phyloP scores from a whole-genome alignment of 2,888 invertebrate species.

The Dinocampus coccinellae region DNA sequence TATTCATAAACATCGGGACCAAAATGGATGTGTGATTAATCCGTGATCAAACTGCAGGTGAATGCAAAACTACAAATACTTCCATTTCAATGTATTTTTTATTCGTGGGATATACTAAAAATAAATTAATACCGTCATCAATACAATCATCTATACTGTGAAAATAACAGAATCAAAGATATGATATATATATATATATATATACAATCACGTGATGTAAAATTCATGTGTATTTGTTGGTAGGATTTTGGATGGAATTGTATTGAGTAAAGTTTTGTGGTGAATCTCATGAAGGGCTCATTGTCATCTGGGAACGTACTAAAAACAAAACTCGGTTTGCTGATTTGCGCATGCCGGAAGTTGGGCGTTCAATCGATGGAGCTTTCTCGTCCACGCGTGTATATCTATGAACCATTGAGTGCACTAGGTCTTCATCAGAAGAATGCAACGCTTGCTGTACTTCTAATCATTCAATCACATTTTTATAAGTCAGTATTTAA shows the following conservation, averaged over 20 bases:
- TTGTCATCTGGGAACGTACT: slow-evolving; percentile 8
- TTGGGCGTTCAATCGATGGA: slow-evolving; percentile 53
- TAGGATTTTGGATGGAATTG: neutral
- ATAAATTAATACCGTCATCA: neutral
- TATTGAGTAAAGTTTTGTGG: neutral
- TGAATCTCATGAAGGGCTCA: neutral
- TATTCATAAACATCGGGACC: neutral
- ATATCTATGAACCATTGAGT: neutral
- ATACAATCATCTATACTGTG: neutral
- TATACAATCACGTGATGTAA: too few species aligned
- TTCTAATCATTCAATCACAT: neutral
- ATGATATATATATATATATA: neutral
- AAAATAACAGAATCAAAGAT: neutral
- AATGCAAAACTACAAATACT: neutral
- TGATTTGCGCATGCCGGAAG: slow-evolving; percentile 53
- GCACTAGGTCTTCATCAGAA: neutral
- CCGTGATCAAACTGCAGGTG: neutral
- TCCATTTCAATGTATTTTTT: slow-evolving; percentile 6
- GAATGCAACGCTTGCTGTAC: neutral
- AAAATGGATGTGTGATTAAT: neutral
- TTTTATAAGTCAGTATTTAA: neutral
- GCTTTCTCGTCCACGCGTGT: slow-evolving; percentile 43
- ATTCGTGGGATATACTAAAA: neutral
- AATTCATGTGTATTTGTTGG: neutral
- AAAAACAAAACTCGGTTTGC: neutral